Percentiles rank a stretch among this genome's conserved stretches.
Evolutionary conservation across 2,113 vertebrate genomes (phyloP).

Genomic region (Hydrochoerus hydrochaeris): DNA sequence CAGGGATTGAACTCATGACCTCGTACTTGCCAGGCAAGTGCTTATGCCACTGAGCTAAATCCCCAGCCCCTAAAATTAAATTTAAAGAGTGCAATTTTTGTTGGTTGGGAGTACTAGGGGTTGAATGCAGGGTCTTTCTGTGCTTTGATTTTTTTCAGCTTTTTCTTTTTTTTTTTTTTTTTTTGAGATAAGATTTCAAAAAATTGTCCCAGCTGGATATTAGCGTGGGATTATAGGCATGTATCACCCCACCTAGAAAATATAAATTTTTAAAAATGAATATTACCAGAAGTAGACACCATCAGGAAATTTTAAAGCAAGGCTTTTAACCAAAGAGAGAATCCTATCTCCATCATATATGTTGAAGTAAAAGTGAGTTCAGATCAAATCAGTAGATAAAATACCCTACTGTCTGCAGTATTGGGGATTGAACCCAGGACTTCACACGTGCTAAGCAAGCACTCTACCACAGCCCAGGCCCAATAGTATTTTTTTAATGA

Average conservation of each 20-base stretch:
- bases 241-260: neutral
- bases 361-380: constrained; percentile 37
- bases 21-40: no score
- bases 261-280: neutral
- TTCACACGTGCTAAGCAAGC: neutral
- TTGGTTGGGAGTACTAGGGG: neutral
- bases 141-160: neutral
- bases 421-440: neutral
- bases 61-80: no score
- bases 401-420: neutral
- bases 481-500: neutral
- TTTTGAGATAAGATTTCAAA: neutral
- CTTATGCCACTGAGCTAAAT: no score
- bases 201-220: neutral
- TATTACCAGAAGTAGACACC: neutral
- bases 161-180: neutral
- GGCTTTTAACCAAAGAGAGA: constrained; percentile 34
- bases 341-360: neutral
- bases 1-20: no score
- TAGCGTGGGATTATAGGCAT: neutral
- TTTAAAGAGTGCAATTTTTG: neutral
- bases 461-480: neutral
- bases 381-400: constrained; percentile 25
- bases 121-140: neutral
- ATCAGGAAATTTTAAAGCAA: constrained; percentile 23